Base-by-base conservation (phyloP, 1,140 invertebrate species). In the Pissodes strobi region DNA sequence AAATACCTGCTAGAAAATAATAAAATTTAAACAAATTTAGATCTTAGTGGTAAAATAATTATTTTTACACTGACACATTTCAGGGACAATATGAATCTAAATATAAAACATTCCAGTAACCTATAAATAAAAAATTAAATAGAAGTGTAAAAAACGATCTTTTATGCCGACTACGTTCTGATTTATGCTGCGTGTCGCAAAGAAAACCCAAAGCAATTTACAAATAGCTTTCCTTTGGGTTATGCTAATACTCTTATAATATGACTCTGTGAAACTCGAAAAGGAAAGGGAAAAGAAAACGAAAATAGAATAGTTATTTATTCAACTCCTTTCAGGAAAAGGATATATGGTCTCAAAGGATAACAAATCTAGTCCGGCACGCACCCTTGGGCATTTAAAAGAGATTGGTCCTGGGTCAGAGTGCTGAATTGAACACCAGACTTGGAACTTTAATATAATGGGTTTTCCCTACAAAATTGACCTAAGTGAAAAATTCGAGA, bases 221-320 rank as follows among this genome's bases (percentile, higher is more conserved):
- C 61, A 64, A 64, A 64, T 64, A 56, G 61, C 61, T 45, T 64
- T 56, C 52, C 52, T 64, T 56, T 64, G 51, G 61, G 61, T 56
- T 64, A 64, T 64, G 61, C 61, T 64, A 64, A 64, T 64, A 56
- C 52, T 52, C 52, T 56, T 64, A 64, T 64, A 56, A 64, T 64
- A 49, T 49, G 49, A 56, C 51, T 39, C 60, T 53, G 38, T 30
- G 60, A 62, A 55, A 37, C 22, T 39, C 41, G 39, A 25, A 48
- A 45, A 45, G 45, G 55, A 34, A 51, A 41, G 46, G 22, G 23
- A 59, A 49, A 59, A 25, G 30, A 65, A 65, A 65, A 15, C 23
- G 41, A 65, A 65, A 65, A 65, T 65, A 59, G 63, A 65, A 65
- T 65, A 65, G 63, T 65, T 65, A 59, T 65, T 65, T 58, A 58